These are phyloP conservation scores for Sinhomidia bicolor DNA, from an alignment of 2,888 invertebrate species.

Conservation along the genomic window DNA sequence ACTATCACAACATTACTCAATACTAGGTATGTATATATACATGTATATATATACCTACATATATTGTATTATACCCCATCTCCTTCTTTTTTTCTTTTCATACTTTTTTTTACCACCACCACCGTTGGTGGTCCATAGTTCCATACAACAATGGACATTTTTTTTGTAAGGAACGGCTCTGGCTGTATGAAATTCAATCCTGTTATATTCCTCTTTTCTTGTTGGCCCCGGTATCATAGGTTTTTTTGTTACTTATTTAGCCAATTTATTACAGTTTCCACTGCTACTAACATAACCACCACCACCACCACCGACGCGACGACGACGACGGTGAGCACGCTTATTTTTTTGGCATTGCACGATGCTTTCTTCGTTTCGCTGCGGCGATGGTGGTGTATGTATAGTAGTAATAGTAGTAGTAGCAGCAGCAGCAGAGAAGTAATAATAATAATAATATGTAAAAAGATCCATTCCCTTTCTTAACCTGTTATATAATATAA, in stretches of 20 bases:
- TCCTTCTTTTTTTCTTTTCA: neutral
- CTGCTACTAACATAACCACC: too few species aligned
- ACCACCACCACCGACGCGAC: neutral
- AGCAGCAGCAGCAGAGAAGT: conserved; percentile 42
- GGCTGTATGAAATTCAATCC: conserved; percentile 1
- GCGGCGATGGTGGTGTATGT: neutral
- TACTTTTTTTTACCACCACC: too few species aligned
- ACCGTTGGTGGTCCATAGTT: too few species aligned
- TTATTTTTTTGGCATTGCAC: neutral
- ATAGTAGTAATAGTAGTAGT: neutral
- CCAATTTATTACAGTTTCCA: conserved; percentile 2
- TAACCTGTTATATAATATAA: conserved; percentile 39
- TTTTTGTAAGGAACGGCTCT: neutral
- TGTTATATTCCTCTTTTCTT: neutral
- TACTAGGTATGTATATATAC: too few species aligned
- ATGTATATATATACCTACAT: too few species aligned
- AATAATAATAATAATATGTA: conserved; percentile 11
- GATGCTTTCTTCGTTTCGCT: conserved; percentile 5
- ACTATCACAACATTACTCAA: too few species aligned
- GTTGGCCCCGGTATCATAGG: neutral
- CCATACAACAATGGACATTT: neutral
- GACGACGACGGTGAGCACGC: neutral
- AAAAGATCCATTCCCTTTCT: conserved; percentile 48
- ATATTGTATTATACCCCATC: neutral
- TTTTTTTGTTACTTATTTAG: conserved; percentile 10